Base-by-base conservation (phyloP, 2,113 vertebrate species). In the Protobothrops flavoviridis region DNA sequence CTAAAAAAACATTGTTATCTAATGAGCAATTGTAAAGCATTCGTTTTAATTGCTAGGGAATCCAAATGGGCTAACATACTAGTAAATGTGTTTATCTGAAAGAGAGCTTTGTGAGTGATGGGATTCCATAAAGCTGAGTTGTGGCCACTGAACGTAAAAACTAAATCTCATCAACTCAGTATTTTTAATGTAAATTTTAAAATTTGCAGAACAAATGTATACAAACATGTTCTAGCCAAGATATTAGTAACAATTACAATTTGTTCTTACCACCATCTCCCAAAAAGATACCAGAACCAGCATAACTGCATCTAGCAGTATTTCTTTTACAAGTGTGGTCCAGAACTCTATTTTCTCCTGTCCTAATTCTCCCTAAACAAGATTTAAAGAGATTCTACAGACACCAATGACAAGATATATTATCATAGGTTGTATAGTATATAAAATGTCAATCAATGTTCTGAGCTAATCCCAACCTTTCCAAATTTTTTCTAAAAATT, bases 101-200 rank as follows among this genome's bases (percentile, higher is more conserved):
- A 39, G 69, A 39, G n/a, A 87, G 33, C 85, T 90, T 92, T 93
- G 26, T 93, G 23, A 53, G 86, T 95, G 95, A 96, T 96, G 95
- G 95, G 94, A 50, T 96, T 97, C 96, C 96, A 95, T 95, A 95
- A 95, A 94, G 96, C 86, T 96, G 93, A 43, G 91, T 96, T 96
- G 95, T 93, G 95, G 94, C 91, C 94, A 43, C 89, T 95, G 87
- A 94, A 95, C 94, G 93, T 96, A 95, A 95, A 96, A 95, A 33
- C 94, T 94, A 94, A 96, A 96, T 96, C 96, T 96, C 95, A 94
- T 94, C 94, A 96, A 61, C 33, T 92, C 91, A 92, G 94, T 96
- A 93, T 90, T 96, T 93, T 96, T 96, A 33, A 24, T 12, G 85
- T 91, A 95, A 95, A 94, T 95, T 96, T 95, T 96, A 95, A 96